Base-by-base conservation (phyloP, 2,113 vertebrate genomes). In the Spizaetus ornatus region DNA sequence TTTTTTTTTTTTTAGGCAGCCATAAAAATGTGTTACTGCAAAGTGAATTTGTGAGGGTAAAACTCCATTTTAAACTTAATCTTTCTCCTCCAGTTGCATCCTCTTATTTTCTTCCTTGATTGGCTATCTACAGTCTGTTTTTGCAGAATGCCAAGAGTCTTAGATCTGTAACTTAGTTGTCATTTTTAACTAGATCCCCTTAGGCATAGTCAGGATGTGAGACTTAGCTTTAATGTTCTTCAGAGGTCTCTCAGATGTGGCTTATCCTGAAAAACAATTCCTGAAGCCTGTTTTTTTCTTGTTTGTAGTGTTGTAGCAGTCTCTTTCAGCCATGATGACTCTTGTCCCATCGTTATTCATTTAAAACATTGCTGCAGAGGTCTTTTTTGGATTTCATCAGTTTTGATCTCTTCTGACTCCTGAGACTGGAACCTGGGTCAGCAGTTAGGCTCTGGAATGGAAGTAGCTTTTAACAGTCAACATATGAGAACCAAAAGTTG, bases 51-150 rank as follows among this genome's bases (percentile, higher is more conserved):
- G 11, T 56, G 55, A 32, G 32, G 31, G 9, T 52, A 48, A 48
- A 80, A 53, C 23, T 45, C 11, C 0, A 1, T 50, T 86, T 66
- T 21, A 65, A 85, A 53, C 2, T 21, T 63, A 20, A 0, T 26
- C 25, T 61, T 89, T 90, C 10, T 62, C 16, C 18, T 88, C 31
- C 0, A 8, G 7, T 79, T 86, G 11, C 7, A 17, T 67, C 23
- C 5, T 88, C 23, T 43, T 79, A 6, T 9, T 67, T 84, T 82
- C 31, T 82, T 71, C 26, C 29, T 83, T 70, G 34, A 34, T 65
- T 62, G 85, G 19, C 18, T 50, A 7, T 47, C 40, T 89, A 7
- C 13, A 59, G 7, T 27, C 13, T 1, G 0, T 9, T 72, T 63
- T 43, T 86, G 26, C 16, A 40, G 53, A 79, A 47, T 61, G 20